Evolutionary conservation across 2,888 invertebrate genomes (phyloP).

Genomic region (Cancer borealis): DNA sequence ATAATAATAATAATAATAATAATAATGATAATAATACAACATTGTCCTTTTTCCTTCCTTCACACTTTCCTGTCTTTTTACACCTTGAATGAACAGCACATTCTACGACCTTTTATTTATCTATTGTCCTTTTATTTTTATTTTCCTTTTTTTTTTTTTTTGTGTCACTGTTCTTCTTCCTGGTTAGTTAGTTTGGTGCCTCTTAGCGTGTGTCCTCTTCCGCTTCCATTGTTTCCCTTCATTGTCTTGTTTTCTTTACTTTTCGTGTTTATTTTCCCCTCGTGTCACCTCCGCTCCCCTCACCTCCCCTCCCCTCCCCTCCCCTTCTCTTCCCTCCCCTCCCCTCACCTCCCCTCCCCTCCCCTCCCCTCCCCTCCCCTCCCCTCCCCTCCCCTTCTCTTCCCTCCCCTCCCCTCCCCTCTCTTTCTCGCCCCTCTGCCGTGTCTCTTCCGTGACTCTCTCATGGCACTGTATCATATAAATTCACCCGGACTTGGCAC

Average conservation of each 20-base stretch:
- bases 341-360: no score
- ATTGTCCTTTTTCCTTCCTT: not conserved
- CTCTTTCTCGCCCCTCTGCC: not conserved
- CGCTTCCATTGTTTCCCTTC: not conserved
- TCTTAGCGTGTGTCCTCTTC: not conserved
- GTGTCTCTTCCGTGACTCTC: not conserved
- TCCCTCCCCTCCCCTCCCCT: not conserved
- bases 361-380: no score
- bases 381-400: not conserved
- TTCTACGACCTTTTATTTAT: not conserved
- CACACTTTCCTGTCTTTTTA: not conserved
- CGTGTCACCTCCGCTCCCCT: no score
- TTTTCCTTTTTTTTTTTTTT: not conserved
- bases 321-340: no score
- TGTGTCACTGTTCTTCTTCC: not conserved
- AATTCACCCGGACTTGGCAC: not conserved
- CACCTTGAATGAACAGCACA: not conserved
- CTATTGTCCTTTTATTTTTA: not conserved
- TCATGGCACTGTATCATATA: constrained; percentile 21
- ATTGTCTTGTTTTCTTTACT: not conserved
- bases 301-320: no score
- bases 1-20: no score
- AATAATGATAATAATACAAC: no score
- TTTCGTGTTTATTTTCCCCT: no score
- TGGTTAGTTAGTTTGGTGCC: not conserved